A percentile compares a stretch with the other conserved stretches of the same genome.
phyloP scores from a whole-genome alignment of 2,113 vertebrate species.

The Gymnogyps californianus region DNA sequence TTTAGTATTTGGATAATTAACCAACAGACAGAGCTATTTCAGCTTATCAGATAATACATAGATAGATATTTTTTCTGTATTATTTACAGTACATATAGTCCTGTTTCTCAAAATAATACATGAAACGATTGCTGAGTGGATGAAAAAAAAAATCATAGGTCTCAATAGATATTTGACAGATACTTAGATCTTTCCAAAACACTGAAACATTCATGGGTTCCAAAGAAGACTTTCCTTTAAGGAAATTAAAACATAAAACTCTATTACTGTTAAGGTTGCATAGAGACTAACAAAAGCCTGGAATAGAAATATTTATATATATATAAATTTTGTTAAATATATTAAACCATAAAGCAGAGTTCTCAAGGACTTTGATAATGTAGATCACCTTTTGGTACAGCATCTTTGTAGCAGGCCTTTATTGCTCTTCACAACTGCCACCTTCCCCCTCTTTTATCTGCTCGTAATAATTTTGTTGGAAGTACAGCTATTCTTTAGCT shows the following conservation, averaged over 20 bases:
- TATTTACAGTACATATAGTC: slow-evolving; percentile 15
- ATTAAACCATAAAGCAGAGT: background rate
- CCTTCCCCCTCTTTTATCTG: background rate
- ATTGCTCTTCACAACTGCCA: background rate
- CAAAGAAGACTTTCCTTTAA: slow-evolving; percentile 39
- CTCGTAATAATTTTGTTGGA: background rate
- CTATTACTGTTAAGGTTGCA: slow-evolving; percentile 27
- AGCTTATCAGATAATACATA: slow-evolving; percentile 30
- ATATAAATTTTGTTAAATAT: background rate
- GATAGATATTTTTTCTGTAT: background rate
- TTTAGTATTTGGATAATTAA: slow-evolving; percentile 54
- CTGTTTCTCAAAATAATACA: slow-evolving; percentile 6
- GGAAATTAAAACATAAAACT: slow-evolving; percentile 55
- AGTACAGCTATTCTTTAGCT: background rate
- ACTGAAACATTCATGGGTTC: background rate
- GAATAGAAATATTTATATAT: slow-evolving; percentile 3
- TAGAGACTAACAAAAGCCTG: slow-evolving; percentile 24
- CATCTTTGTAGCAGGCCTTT: background rate
- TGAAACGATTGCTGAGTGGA: background rate
- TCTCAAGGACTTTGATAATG: background rate
- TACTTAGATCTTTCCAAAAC: slow-evolving; percentile 48
- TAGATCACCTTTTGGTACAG: background rate
- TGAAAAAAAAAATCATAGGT: background rate
- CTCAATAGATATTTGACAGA: slow-evolving; percentile 32
- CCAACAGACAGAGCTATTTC: slow-evolving; percentile 40